Base-by-base conservation (phyloP, 2,888 invertebrate genomes). In the Cosmopolites sordidus region DNA sequence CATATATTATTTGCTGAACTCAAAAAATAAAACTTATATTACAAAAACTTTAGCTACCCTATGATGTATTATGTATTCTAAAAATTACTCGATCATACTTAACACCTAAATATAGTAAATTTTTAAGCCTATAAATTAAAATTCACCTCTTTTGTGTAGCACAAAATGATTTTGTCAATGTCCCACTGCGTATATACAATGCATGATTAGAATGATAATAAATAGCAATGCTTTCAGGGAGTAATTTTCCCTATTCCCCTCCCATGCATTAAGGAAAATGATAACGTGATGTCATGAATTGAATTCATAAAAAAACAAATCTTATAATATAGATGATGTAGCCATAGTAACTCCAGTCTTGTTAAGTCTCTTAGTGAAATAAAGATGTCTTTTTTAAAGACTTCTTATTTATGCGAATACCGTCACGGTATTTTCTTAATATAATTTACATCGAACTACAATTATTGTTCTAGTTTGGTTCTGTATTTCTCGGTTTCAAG, bases 401-500 rank as follows among this genome's bases (percentile, higher is more conserved):
- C 42, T 48, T 43, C 16, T 29, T 39, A 39, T 39, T 15, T 43
- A 37, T 42, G 33, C 4, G 14, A 18, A 40, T 52, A 38, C 47
- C 52, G 16, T 29, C 16, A 12, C 38, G 48, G 47, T 43, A 52
- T 22, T 22, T 22, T 22, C 22, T 37, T 37, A 37, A 14, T 14
- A 4, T 37, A 12, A 12, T 37, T 37, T 37, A 3, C 16, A 16
- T 14, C 15, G 40, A 6, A 4, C 15, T 11, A 12, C 4, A 4
- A 16, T 16, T 40, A 12, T 12, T 38, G 18, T 29, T 15, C 12
- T 43, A 53, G 18, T 52, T 48, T 15, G 42, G 30, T 37, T 51
- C 38, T 18, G 43, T 27, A 45, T 44, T 47, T 56, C 58, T 40
- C 16, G 55, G 80, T 46, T 79, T 75, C 42, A 87, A 71, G 58